Percentiles rank a stretch among this genome's conserved stretches.
These are phyloP conservation scores for Intellagama lesueurii DNA, from an alignment of 2,797 vertebrate species.

Conservation along the genomic window DNA sequence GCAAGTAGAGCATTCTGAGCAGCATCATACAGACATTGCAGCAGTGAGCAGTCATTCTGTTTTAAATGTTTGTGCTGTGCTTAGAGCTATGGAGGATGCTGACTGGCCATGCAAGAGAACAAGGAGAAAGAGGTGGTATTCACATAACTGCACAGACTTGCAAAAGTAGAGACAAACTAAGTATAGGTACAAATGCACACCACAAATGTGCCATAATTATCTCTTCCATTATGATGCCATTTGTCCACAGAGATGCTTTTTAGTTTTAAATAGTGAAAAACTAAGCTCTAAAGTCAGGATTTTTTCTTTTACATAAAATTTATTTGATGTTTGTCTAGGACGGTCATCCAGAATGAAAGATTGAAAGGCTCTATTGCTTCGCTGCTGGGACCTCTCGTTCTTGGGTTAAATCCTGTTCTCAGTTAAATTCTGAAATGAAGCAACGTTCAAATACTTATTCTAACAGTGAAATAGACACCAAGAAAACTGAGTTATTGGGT, in stretches of 20 bases:
- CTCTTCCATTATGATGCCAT: background rate
- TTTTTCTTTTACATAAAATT: background rate
- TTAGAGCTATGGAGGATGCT: background rate
- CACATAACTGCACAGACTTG: background rate
- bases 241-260: background rate
- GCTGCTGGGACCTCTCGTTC: background rate
- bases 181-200: background rate
- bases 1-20: background rate
- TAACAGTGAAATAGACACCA: background rate
- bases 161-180: background rate
- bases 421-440: slow-evolving; percentile 5
- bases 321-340: background rate
- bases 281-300: too few species aligned
- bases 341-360: background rate
- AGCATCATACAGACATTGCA: too few species aligned
- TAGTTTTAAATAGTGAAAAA: background rate
- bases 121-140: background rate
- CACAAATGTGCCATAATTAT: background rate
- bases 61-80: background rate
- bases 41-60: background rate
- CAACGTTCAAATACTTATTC: background rate
- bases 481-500: background rate
- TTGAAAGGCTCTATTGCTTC: background rate
- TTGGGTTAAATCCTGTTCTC: slow-evolving; percentile 24
- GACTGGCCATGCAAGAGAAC: background rate